Conservation (phyloP, 2,888 invertebrate species). For the Cataglyphis altisquamis region DNA sequence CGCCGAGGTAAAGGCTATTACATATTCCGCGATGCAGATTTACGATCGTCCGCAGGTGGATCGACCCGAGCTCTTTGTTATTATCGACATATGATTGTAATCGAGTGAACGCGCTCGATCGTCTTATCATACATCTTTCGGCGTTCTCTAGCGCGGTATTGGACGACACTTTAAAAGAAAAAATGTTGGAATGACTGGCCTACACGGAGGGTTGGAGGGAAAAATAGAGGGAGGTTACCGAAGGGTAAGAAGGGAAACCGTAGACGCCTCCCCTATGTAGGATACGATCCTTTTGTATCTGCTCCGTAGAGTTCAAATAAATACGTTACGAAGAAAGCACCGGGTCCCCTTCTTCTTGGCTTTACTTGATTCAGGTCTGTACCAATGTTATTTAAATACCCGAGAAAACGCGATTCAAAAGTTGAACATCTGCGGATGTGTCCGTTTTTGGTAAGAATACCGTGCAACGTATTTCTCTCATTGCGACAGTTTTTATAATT, state of each 20-base stretch:
- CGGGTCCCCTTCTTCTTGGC: conserved; percentile 82
- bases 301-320: conserved; percentile 84
- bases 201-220: conserved; percentile 37
- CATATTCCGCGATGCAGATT: conserved; percentile 99
- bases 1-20: conserved; percentile 99
- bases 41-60: conserved; percentile 91
- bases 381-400: conserved; percentile 35
- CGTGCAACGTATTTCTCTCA: neutral
- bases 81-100: conserved; percentile 95
- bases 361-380: conserved; percentile 74
- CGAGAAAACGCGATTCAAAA: neutral
- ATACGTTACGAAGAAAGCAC: conserved; percentile 85
- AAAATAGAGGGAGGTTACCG: conserved; percentile 28
- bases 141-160: conserved; percentile 63
- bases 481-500: neutral
- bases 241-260: conserved; percentile 65
- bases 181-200: conserved; percentile 65
- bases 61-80: conserved; percentile 96
- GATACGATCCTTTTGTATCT: conserved; percentile 83
- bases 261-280: conserved; percentile 76
- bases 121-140: conserved; percentile 51
- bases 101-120: conserved; percentile 35
- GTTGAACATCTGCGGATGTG: too few relatives aligned
- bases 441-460: neutral
- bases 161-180: conserved; percentile 61